Evolutionary conservation across 2,113 vertebrate species (phyloP).

Genomic region (Microcebus griseorufus): DNA sequence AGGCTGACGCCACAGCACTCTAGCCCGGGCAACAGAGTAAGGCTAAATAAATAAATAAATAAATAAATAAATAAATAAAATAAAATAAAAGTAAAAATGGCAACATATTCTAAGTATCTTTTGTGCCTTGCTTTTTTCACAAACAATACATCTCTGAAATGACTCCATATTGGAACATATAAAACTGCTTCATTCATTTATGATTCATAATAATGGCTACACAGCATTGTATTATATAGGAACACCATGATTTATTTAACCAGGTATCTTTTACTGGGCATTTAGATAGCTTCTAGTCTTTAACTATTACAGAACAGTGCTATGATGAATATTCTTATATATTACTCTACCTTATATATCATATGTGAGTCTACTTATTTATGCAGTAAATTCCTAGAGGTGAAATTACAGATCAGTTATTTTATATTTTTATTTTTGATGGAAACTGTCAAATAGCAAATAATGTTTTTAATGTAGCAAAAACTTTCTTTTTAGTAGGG

Average conservation of each 20-base stretch:
- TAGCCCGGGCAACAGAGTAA: too few relatives aligned
- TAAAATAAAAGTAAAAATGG: not conserved
- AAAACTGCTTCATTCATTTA: conserved; percentile 36
- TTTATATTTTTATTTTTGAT: conserved; percentile 45
- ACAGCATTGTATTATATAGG: not conserved
- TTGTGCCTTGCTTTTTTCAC: not conserved
- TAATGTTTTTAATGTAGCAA: not conserved
- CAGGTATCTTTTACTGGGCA: conserved; percentile 25
- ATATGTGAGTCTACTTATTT: conserved; percentile 13
- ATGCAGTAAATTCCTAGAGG: not conserved
- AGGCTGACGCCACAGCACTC: too few relatives aligned
- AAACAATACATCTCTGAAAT: conserved; percentile 8
- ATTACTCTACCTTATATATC: not conserved
- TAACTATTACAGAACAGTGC: conserved; percentile 23
- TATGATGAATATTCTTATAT: not conserved
- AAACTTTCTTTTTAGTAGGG: not conserved
- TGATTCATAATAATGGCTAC: not conserved
- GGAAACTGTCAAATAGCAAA: conserved; percentile 22
- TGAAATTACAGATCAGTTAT: not conserved
- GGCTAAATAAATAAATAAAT: too few relatives aligned
- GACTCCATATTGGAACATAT: not conserved
- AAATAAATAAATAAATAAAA: too few relatives aligned
- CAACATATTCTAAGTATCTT: not conserved
- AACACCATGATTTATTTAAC: conserved; percentile 27
- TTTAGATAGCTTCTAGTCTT: not conserved